Evolutionary conservation across 2,797 vertebrate genomes (phyloP), one percentile per base, ranked within the genome.

Genomic region (Stomatorhinus walkeri): DNA sequence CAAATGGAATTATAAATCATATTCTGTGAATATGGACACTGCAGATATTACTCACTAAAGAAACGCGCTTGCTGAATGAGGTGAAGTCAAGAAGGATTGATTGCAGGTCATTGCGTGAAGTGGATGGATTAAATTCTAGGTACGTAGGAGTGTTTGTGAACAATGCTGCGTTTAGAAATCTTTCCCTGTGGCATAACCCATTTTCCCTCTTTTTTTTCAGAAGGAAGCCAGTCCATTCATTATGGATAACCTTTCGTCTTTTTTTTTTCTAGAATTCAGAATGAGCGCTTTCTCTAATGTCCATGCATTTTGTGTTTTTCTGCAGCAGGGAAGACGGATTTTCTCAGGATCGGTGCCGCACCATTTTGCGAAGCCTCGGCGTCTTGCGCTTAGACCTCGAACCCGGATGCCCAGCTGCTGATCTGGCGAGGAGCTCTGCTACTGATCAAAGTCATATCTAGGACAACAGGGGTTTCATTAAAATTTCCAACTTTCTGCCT

Each of bases 401-500:
- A 85, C 64, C 64, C 84, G 12, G 52, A 87, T 87, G 51, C 87
- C 61, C 87, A 64, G 89, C 72, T 87, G 84, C 24, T 87, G 87
- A 89, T 87, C 94, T 92, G 93, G 95, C 93, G 94, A 92, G 94
- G 92, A 92, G 95, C 94, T 95, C 94, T 94, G 95, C 94, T 94
- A 91, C 94, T 94, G 95, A 96, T 97, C 96, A 97, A 97, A 97
- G 96, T 84, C 94, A 95, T 95, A 94, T 92, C 87, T 94, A 95
- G 95, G 96, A 96, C 96, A 96, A 96, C 96, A 95, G 96, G 95
- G 95, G 96, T 96, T 97, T 97, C 96, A 97, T 96, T 97, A 97
- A 96, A 96, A 96, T 95, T 95, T 96, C 96, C 95, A 92, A 87
- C 93, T 96, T 92, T 90, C 90, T 91, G 96, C 96, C 96, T 92